Evolutionary conservation across 2,797 vertebrate species (phyloP).

Genomic region (Helarctos malayanus): DNA sequence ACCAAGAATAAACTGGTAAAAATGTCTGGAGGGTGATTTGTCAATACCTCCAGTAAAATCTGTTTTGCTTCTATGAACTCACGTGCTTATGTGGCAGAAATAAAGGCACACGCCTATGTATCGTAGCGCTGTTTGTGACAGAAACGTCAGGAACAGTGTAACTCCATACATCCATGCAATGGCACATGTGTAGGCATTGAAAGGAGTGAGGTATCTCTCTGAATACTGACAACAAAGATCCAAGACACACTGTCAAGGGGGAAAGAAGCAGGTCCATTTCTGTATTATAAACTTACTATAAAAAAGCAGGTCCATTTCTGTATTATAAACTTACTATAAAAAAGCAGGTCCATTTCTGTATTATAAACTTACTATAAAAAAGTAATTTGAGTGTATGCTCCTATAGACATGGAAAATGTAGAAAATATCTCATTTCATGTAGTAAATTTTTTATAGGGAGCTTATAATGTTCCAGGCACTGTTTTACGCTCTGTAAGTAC

Average conservation of each 20-base stretch:
- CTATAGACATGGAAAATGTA: neutral
- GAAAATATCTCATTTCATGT: neutral
- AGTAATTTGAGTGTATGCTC: neutral
- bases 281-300: neutral
- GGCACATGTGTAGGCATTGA: neutral
- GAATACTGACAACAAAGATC: neutral
- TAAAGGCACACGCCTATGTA: neutral
- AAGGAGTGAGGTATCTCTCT: neutral
- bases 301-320: neutral
- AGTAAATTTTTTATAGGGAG: neutral
- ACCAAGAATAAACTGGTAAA: neutral
- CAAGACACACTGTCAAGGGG: neutral
- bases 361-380: neutral
- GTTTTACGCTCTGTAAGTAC: neutral
- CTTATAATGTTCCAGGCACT: neutral
- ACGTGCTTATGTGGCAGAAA: neutral
- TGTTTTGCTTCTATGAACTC: conserved; percentile 8
- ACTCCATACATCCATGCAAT: neutral
- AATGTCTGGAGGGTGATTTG: neutral
- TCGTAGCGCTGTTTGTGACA: neutral
- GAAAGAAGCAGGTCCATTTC: neutral
- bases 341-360: no score
- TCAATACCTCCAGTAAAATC: neutral
- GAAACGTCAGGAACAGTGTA: neutral
- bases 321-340: no score